Percentiles rank a stretch among this genome's conserved stretches.
These are phyloP conservation scores for Ornithoptera priamus DNA, from an alignment of 2,888 invertebrate species.

Conservation along the genomic window DNA sequence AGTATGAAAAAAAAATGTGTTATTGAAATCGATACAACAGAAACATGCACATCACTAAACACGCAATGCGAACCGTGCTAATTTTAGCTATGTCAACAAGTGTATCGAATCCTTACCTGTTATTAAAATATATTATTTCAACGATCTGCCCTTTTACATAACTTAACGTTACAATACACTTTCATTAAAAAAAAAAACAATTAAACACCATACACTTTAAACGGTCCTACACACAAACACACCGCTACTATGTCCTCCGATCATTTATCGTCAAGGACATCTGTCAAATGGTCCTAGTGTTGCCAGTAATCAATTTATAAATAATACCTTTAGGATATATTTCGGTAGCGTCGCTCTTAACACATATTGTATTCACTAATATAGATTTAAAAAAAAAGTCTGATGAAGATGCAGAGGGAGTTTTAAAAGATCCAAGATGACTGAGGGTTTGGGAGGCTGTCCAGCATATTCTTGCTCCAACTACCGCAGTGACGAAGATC, in stretches of 20 bases:
- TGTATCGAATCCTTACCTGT: conserved; percentile 5
- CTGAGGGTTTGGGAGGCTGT: too few relatives aligned
- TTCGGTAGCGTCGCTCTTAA: too few relatives aligned
- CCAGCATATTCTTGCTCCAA: too few relatives aligned
- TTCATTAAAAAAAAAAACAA: not conserved
- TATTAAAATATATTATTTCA: conserved; percentile 3
- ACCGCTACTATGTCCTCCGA: not conserved
- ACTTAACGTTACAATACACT: not conserved
- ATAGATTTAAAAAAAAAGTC: too few relatives aligned
- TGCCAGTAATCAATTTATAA: conserved; percentile 1
- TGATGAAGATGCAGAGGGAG: too few relatives aligned
- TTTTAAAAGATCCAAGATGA: too few relatives aligned
- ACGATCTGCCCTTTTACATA: not conserved
- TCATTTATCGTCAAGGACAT: not conserved
- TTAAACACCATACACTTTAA: not conserved
- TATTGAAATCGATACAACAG: conserved; percentile 1
- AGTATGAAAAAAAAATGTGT: not conserved
- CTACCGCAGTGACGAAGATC: too few relatives aligned
- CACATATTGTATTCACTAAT: too few relatives aligned
- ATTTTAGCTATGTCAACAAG: conserved; percentile 26
- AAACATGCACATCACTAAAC: conserved; percentile 1
- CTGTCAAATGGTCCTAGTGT: not conserved
- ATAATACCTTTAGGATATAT: too few relatives aligned
- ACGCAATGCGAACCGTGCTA: conserved; percentile 17
- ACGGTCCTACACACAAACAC: not conserved